Base-by-base conservation (phyloP, 2,113 vertebrate species). In the Haplochromis burtoni region DNA sequence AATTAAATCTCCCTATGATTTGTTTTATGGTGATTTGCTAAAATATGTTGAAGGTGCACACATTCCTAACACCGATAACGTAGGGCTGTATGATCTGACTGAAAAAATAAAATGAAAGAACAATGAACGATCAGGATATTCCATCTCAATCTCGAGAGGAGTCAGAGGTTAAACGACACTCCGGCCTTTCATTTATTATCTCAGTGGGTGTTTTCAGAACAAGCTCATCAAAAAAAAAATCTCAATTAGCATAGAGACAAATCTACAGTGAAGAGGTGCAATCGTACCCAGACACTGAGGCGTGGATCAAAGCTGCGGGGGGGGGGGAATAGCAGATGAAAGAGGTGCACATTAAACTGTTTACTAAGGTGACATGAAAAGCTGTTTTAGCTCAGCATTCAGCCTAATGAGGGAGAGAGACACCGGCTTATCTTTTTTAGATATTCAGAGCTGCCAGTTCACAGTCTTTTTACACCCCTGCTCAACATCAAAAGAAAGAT, bases 321-420 rank as follows among this genome's bases (percentile, higher is more conserved):
- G 90, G 94, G 92, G 80, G 88, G 61, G 95, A 95, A 96, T 90
- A 93, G 92, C 92, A 97, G 97, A 98, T 98, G 97, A 98, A 97
- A 98, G 97, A 95, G 94, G 94, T 11, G 93, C 92, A 96, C 97
- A 97, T 96, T 96, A 97, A 97, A 95, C 82, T 89, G 91, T 95
- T 96, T 97, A 93, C 97, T 95, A 96, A 97, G 96, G 96, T 95
- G 95, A 96, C 96, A 97, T 97, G 97, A 97, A 97, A 97, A 97
- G 96, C 95, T 96, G 95, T 96, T 95, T 95, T 97, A 97, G 96
- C 97, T 96, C 96, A 95, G 88, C 89, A 94, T 96, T 96, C 95
- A 93, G 92, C 95, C 95, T 98, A 97, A 98, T 97, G 97, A 97
- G 96, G 95, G 94, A 87, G 83, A 90, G 81, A 96, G 93, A 94